Evolutionary conservation across 1,140 invertebrate species (phyloP).

Genomic region (Apis cerana): DNA sequence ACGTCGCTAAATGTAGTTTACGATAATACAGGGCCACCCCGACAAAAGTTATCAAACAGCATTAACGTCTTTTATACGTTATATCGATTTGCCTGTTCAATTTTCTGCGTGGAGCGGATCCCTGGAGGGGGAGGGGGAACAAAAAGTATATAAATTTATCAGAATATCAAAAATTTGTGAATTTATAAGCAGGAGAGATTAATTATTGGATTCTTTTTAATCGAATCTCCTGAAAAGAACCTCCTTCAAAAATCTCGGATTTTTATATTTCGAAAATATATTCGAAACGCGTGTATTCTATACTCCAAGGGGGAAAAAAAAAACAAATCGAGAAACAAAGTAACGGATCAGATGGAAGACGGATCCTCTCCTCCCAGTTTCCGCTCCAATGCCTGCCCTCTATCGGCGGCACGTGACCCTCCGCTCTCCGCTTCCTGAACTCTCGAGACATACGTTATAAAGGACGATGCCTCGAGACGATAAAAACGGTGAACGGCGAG

Average conservation of each 20-base stretch:
- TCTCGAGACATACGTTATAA: not conserved
- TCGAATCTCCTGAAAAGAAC: no score
- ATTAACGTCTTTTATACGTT: constrained; percentile 32
- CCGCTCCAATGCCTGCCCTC: not conserved
- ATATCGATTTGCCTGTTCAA: constrained; percentile 3
- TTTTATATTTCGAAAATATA: no score
- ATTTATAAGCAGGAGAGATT: no score
- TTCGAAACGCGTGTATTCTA: no score
- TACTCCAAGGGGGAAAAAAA: no score
- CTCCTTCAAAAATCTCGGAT: no score
- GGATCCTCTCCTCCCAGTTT: not conserved
- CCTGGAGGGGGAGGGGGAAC: no score
- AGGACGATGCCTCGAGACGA: constrained; percentile 30
- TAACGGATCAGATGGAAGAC: not conserved
- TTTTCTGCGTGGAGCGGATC: not conserved
- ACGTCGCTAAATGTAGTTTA: constrained; percentile 48
- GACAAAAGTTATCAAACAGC: constrained; percentile 47
- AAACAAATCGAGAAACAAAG: not conserved
- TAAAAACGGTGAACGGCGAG: constrained; percentile 22
- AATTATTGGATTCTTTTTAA: no score
- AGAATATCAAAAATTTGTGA: no score
- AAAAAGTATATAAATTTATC: not conserved
- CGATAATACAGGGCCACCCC: constrained; percentile 23
- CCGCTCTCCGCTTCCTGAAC: not conserved
- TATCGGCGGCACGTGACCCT: constrained; percentile 41